Base-by-base conservation (phyloP, 2,113 vertebrate genomes). In the Brienomyrus brachyistius region DNA sequence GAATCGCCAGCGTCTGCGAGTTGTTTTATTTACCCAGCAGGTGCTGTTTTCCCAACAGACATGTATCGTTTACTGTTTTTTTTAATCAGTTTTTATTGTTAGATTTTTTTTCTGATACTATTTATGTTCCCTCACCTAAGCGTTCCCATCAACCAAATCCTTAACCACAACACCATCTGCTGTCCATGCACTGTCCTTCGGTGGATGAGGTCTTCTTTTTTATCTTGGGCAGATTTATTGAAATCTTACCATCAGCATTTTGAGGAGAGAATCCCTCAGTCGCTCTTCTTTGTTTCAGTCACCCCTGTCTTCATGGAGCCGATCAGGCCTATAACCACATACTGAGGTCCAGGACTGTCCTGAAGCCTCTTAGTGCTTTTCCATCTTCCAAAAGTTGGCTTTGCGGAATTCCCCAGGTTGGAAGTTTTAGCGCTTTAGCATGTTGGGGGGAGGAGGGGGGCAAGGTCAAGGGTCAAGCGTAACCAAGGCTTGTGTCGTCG, bases 381-480 rank as follows among this genome's bases (percentile, higher is more conserved):
- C 15, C 88, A 62, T 54, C 83, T 77, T 40, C 40, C 40, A 40
- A 40, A 40, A 40, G 1, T 40, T 40, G 59, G 23, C 66, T 80
- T 74, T 62, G 74, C 83, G 70, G 54, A 70, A 80, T 91, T 89
- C 11, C 89, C 80, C 90, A 92, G 90, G 93, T 91, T 91, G 91
- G 93, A 93, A 92, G 93, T 88, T 92, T 93, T 94, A 91, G 93
- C 92, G 93, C 93, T 94, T 82, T 91, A 56, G 70, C 31, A 43
- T 7, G 52, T 87, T 89, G 87, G 86, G 56, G 45, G 52, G 0
- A 31, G 21, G 48, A 93, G 90, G 89, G 90, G 6, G 15, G 56
- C 62, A n/a, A 80, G 93, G 93, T 94, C 88, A 94, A 91, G 94
- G 93, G 93, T 95, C 93, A 93, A 89, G 52, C 90, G 91, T 91